Conservation (phyloP, 2,113 vertebrate species). For the Polypterus senegalus region DNA sequence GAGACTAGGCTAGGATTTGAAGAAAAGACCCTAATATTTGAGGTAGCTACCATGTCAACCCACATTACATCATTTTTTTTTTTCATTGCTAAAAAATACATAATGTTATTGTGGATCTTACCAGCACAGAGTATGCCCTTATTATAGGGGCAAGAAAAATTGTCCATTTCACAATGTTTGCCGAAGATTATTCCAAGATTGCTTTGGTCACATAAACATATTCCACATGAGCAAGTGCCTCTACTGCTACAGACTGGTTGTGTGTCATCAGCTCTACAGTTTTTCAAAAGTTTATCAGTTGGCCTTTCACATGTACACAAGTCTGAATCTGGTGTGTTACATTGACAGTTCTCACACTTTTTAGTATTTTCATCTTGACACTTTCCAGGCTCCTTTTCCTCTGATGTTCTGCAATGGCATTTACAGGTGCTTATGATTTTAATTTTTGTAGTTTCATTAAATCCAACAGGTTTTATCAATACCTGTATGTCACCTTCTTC, state of each 20-base stretch:
- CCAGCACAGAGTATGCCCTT: slow-evolving; percentile 71
- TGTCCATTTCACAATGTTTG: slow-evolving; percentile 82
- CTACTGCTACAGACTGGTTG: slow-evolving; percentile 67
- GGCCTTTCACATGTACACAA: slow-evolving; percentile 14
- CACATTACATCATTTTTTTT: no score
- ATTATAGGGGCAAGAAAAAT: slow-evolving; percentile 83
- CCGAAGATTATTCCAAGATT: slow-evolving; percentile 74
- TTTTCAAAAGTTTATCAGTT: slow-evolving; percentile 21
- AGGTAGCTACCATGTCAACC: no score
- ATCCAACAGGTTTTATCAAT: slow-evolving; percentile 74
- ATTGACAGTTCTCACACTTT: slow-evolving; percentile 33
- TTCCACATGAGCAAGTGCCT: slow-evolving; percentile 72
- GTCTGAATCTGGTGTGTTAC: slow-evolving; percentile 30
- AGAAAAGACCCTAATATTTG: no score
- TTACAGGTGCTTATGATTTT: slow-evolving; percentile 58
- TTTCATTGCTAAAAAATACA: no score
- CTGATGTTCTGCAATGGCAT: slow-evolving; percentile 49
- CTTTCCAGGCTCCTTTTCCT: slow-evolving; percentile 17
- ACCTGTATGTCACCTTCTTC: slow-evolving; percentile 51
- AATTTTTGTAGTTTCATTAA: slow-evolving; percentile 76
- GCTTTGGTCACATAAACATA: slow-evolving; percentile 72
- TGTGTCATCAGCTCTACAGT: slow-evolving; percentile 43
- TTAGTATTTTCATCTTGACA: slow-evolving; percentile 47
- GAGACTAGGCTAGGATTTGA: no score
- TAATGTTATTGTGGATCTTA: slow-evolving; percentile 30